These are phyloP conservation scores for Nemurella pictetii DNA, from an alignment of 2,888 invertebrate species.

Conservation along the genomic window DNA sequence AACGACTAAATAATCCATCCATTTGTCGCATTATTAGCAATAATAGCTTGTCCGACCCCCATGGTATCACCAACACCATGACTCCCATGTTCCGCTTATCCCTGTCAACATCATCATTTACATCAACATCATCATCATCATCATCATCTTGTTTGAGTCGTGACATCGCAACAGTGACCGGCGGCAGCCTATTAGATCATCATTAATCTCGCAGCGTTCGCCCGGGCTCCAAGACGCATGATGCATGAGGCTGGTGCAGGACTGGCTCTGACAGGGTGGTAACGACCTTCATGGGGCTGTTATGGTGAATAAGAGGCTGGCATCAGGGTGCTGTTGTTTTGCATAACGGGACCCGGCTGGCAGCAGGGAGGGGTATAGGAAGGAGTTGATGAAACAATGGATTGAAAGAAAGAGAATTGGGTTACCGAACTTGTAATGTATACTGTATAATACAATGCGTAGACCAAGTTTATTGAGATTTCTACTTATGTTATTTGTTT, in stretches of 20 bases:
- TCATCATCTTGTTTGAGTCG: not conserved
- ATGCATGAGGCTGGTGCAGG: not conserved
- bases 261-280: not conserved
- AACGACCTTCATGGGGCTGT: not conserved
- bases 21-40: conserved; percentile 3
- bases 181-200: conserved; percentile 2
- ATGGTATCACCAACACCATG: not conserved
- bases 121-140: conserved; percentile 17
- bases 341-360: not conserved
- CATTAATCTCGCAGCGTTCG: not conserved
- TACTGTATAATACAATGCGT: too few species aligned
- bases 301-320: not conserved
- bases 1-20: conserved; percentile 13
- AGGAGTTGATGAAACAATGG: not conserved
- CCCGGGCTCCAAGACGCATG: not conserved
- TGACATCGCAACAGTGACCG: not conserved
- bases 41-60: conserved; percentile 3
- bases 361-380: not conserved
- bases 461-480: too few species aligned
- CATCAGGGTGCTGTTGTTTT: not conserved
- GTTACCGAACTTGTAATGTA: not conserved
- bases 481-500: too few species aligned
- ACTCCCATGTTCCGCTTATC: not conserved
- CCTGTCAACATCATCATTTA: conserved; percentile 3
- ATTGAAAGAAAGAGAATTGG: not conserved